Percentiles rank a stretch among this genome's conserved stretches.
These are phyloP conservation scores for Reinhardtius hippoglossoides DNA, from an alignment of 2,113 vertebrate genomes.

Conservation along the genomic window DNA sequence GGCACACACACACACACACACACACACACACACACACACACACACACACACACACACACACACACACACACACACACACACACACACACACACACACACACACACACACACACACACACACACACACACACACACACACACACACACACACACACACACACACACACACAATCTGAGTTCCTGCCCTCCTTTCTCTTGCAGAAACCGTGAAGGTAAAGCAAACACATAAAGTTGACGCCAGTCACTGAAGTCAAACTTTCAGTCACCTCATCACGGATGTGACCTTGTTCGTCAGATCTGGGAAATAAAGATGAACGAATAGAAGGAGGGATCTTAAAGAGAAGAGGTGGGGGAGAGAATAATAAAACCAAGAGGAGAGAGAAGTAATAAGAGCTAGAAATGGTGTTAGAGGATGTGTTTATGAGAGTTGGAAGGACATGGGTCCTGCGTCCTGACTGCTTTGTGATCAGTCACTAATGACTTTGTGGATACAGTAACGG, in stretches of 20 bases:
- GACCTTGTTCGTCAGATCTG: no score
- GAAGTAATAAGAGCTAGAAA: not conserved
- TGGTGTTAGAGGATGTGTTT: not conserved
- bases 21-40: not conserved
- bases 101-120: not conserved
- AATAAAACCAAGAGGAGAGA: not conserved
- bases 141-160: not conserved
- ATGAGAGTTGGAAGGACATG: not conserved
- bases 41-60: not conserved
- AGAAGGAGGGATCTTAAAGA: not conserved
- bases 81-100: not conserved
- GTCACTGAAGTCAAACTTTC: constrained; percentile 18
- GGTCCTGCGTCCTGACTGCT: not conserved
- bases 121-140: not conserved
- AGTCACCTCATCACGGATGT: no score
- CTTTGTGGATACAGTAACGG: not conserved
- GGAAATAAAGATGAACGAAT: not conserved
- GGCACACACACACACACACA: not conserved
- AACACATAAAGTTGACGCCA: not conserved
- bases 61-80: not conserved
- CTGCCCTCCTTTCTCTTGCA: constrained; percentile 2
- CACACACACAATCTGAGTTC: constrained; percentile 2
- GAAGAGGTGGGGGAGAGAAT: not conserved
- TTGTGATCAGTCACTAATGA: constrained; percentile 3
- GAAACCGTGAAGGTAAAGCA: constrained; percentile 2